Evolutionary conservation across 1,140 invertebrate species (phyloP), one percentile per base, ranked within the genome.

Genomic region (Asobara japonica): DNA sequence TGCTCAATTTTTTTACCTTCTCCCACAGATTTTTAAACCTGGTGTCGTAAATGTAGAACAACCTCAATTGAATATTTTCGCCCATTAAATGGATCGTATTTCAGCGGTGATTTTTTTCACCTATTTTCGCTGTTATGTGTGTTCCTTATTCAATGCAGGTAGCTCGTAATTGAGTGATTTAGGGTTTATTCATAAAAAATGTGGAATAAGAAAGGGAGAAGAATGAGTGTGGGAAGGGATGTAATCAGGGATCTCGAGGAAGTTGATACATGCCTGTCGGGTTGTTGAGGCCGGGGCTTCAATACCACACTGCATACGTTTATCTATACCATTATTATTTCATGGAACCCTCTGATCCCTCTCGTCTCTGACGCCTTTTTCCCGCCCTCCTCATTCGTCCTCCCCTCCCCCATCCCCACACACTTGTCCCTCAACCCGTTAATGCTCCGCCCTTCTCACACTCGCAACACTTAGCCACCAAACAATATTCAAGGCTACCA

Each of bases 241-340:
- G 33, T 51, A 31, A 25, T 62, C 51, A 56, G 60, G 20, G 36
- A 45, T 31, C 45, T 48, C n/a, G 33, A 66, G 64, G 13, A 41
- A 33, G 13, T 45, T 41, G 20, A 22, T 73, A 73, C 71, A 65
- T 72, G 16, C 41, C 68, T 66, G 64, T 5, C 31, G 60, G 27
- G 18, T 27, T 83, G 79, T 65, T 76, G 75, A 75, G 79, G 79
- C 75, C 78, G 65, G 33, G 75, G 76, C 80, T 78, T 81, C 79
- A 65, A 78, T 77, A 77, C 80, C 78, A 83, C 81, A 77, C 79
- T 84, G 81, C 82, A 84, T 84, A 85, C 83, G 81, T 83, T 86
- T 86, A 85, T 82, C 77, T 83, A 81, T 80, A 81, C 80, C 77
- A 83, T 85, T 83, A 84, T 85, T 84, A 84, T 84, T 85, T 84